Base-by-base conservation (phyloP, 2,113 vertebrate genomes). In the Oceanites oceanicus region DNA sequence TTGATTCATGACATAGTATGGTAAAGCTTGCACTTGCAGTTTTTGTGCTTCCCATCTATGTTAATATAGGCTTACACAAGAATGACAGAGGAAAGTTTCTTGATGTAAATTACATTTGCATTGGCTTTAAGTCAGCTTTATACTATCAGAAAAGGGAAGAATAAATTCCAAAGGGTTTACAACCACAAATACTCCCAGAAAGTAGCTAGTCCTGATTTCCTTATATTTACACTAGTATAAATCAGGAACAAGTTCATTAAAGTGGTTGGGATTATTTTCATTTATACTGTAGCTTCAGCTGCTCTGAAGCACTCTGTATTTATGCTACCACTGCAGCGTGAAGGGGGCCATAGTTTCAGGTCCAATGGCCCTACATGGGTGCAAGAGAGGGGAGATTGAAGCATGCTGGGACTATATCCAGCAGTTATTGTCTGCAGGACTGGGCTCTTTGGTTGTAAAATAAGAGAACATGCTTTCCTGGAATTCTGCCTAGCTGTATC, bases 71-170 rank as follows among this genome's bases (percentile, higher is more conserved):
- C 90, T 93, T 95, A 84, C 79, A 78, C 36, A 88, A 90, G 87
- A 90, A 72, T 72, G 86, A 52, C 73, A 92, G 75, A 79, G 10
- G 70, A 96, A 96, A 94, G 80, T 94, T 94, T 71, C 88, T 94
- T 94, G 89, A 89, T 45, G 92, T 84, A 94, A 91, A 88, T 96
- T 92, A 77, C 90, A 88, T 96, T 96, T 96, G 40, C 95, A 94
- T 78, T 95, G 72, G 62, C 52, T 95, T 93, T 87, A 94, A 94
- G 47, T 84, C 90, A 84, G 65, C 65, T 90, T 92, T 93, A 81
- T 77, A 38, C 11, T 77, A 79, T 74, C 59, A 81, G 68, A 94
- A 85, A 86, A 67, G 27, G 67, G 74, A 88, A 86, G 36, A 95
- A 88, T 71, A 77, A 90, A 90, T 93, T 90, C 52, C 36, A 66